Base-by-base conservation (phyloP, 2,113 vertebrate genomes). In the Rhynchopsitta pachyrhyncha region DNA sequence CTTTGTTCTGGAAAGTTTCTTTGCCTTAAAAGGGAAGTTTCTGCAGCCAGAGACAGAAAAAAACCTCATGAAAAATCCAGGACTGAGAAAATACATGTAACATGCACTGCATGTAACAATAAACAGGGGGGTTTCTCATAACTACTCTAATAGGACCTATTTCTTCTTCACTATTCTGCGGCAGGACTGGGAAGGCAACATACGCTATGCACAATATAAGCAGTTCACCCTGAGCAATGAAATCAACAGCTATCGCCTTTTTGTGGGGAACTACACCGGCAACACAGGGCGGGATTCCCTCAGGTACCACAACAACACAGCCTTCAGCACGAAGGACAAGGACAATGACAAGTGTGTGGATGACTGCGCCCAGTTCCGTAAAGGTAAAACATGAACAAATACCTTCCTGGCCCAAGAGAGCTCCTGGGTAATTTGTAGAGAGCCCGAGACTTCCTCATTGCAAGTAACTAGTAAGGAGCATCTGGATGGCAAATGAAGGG, bases 301-400 rank as follows among this genome's bases (percentile, higher is more conserved):
- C 41, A 90, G 98, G 78, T 99, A 99, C 94, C 99, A 99, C 97
- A 99, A 99, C 98, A 99, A 99, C 98, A 99, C 99, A 2, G 99
- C 98, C 98, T 99, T 99, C 98, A 99, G 99, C 98, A 99, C 99
- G 25, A 98, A 98, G 86, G 97, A 99, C 98, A 99, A 99, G 97
- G 99, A 99, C 98, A 99, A 99, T 0, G 99, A 99, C 98, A 99
- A 99, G 96, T 99, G 99, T 2, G 96, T 99, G 88, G 99, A 99
- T 13, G 97, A 99, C 96, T 99, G 99, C 0, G 99, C 99, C 4
- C 88, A 97, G 75, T 98, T 99, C 69, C 99, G 99, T 28, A 99
- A 99, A 99, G 99, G 99, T 98, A 96, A 94, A 49, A 2, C 4
- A 1, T 9, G 7, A 6, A 17, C 5, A 22, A 8, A n/a, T 3